Evolutionary conservation across 2,888 invertebrate genomes (phyloP).

Genomic region (Aquatica leii): DNA sequence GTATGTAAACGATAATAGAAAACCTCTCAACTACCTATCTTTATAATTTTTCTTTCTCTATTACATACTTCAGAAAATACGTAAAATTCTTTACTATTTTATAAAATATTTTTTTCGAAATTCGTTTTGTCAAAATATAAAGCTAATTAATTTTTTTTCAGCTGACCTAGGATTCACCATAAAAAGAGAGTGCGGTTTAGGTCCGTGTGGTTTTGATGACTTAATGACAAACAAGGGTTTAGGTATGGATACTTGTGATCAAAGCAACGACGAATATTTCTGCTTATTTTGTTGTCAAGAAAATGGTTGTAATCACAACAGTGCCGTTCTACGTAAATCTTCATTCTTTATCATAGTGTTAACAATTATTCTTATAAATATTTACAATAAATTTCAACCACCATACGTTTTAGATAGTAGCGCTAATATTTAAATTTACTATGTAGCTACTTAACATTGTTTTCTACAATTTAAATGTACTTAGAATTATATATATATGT

Average conservation of each 20-base stretch:
- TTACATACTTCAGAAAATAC: too few relatives aligned
- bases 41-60: too few relatives aligned
- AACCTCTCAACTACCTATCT: background rate
- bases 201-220: slow-evolving; percentile 60
- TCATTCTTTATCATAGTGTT: slow-evolving; percentile 19
- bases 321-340: slow-evolving; percentile 16
- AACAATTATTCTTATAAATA: slow-evolving; percentile 31
- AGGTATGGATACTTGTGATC: slow-evolving; percentile 59
- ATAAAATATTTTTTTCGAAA: too few relatives aligned
- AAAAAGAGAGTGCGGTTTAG: slow-evolving; percentile 61
- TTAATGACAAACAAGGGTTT: slow-evolving; percentile 55
- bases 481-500: too few relatives aligned
- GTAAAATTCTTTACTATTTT: too few relatives aligned
- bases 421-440: background rate
- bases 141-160: slow-evolving; percentile 52
- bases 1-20: too few relatives aligned
- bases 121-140: background rate
- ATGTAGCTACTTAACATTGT: background rate
- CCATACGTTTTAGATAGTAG: slow-evolving; percentile 34
- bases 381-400: slow-evolving; percentile 41
- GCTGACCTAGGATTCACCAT: slow-evolving; percentile 56
- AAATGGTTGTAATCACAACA: slow-evolving; percentile 59
- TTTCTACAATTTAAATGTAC: too few relatives aligned
- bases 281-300: slow-evolving; percentile 60
- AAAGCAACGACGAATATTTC: slow-evolving; percentile 57